Percentiles rank a stretch among this genome's conserved stretches.
These are phyloP conservation scores for Drosophila carrolli DNA, from an alignment of 1,140 invertebrate genomes.

Conservation along the genomic window DNA sequence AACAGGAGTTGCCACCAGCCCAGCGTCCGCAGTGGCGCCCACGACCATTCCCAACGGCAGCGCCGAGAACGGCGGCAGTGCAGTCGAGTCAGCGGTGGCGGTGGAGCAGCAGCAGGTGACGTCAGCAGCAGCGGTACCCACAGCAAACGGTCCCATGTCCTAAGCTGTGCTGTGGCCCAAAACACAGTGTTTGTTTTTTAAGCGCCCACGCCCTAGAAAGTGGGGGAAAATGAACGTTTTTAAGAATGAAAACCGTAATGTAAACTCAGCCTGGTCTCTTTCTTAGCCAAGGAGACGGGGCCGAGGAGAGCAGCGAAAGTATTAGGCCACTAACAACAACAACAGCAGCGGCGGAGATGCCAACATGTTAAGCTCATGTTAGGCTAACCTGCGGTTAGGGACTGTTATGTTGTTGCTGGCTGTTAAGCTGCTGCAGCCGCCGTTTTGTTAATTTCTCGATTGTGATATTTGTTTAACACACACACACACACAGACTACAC, in stretches of 20 bases:
- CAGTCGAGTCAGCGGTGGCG: slow-evolving; percentile 31
- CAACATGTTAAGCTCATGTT: slow-evolving; percentile 3
- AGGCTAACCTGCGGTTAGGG: slow-evolving; percentile 16
- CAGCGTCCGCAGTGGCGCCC: slow-evolving; percentile 43
- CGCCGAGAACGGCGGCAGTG: slow-evolving; percentile 61
- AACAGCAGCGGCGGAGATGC: slow-evolving; percentile 16
- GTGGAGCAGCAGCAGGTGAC: slow-evolving; percentile 31
- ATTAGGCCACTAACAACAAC: slow-evolving; percentile 41
- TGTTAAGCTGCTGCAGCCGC: slow-evolving; percentile 69
- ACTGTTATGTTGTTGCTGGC: slow-evolving; percentile 41
- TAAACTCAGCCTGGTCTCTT: slow-evolving; percentile 58
- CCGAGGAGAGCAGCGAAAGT: slow-evolving; percentile 33
- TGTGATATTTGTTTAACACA: slow-evolving; percentile 83
- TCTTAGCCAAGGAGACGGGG: slow-evolving; percentile 39
- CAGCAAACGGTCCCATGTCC: slow-evolving; percentile 76
- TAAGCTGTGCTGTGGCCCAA: slow-evolving; percentile 51
- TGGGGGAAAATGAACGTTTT: slow-evolving; percentile 55
- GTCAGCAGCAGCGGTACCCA: slow-evolving; percentile 36
- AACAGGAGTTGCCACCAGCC: slow-evolving; percentile 40
- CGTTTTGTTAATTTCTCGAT: slow-evolving; percentile 82
- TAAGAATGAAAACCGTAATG: slow-evolving; percentile 54
- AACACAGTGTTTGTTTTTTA: slow-evolving; percentile 37
- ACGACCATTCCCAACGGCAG: slow-evolving; percentile 82
- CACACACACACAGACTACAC: slow-evolving; percentile 56
- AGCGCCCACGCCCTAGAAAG: slow-evolving; percentile 27